Conservation (phyloP, 2,888 invertebrate genomes). For the Campoplex capitator region DNA sequence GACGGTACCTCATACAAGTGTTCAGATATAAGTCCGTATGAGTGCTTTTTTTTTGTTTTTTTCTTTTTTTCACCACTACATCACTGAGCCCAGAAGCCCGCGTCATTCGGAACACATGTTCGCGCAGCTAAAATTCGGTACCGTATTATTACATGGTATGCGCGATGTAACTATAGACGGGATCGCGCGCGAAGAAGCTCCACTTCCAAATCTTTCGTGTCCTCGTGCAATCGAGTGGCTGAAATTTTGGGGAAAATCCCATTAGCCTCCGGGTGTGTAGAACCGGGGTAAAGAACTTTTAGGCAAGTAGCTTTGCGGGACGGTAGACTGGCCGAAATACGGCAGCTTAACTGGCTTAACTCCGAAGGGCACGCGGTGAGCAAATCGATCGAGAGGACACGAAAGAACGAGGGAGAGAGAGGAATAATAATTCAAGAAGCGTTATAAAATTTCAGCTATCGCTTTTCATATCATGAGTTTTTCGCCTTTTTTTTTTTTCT, state of each 20-base stretch:
- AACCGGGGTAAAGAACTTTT: not conserved
- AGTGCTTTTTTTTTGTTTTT: no score
- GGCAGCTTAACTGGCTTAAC: not conserved
- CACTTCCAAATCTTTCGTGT: not conserved
- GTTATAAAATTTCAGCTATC: not conserved
- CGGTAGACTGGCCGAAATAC: not conserved
- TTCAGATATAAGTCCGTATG: slow-evolving; percentile 71
- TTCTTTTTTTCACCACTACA: slow-evolving; percentile 34
- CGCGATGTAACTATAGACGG: slow-evolving; percentile 10
- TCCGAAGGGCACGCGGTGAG: not conserved
- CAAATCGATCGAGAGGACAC: slow-evolving; percentile 20
- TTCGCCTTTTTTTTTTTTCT: not conserved
- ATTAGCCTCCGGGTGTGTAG: not conserved
- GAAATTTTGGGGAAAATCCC: slow-evolving; percentile 8
- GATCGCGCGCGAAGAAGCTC: not conserved
- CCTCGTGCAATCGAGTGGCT: slow-evolving; percentile 3
- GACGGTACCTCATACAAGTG: slow-evolving; percentile 74
- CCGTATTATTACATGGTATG: slow-evolving; percentile 42
- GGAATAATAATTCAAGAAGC: not conserved
- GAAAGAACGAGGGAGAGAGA: not conserved
- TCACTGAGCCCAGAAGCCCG: slow-evolving; percentile 9
- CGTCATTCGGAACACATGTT: slow-evolving; percentile 60
- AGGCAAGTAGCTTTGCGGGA: not conserved
- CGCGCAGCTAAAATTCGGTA: slow-evolving; percentile 49
- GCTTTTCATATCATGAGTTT: not conserved